These are phyloP conservation scores for Arvicanthis niloticus DNA, from an alignment of 2,113 vertebrate species.

Conservation along the genomic window DNA sequence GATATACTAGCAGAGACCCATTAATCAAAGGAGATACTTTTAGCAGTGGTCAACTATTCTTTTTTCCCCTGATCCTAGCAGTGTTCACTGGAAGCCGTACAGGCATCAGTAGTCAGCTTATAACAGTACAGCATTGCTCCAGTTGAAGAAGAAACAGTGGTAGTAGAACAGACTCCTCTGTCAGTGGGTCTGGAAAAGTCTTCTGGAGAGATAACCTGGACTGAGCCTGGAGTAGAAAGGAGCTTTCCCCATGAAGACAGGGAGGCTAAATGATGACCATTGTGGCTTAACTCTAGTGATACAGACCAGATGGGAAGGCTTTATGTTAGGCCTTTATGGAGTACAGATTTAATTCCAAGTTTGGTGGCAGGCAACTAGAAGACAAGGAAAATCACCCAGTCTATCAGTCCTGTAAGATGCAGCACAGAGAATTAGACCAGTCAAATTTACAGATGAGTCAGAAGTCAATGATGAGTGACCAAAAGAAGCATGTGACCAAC, in stretches of 20 bases:
- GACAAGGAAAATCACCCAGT: neutral
- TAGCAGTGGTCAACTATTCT: neutral
- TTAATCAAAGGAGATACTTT: neutral
- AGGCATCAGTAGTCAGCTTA: neutral
- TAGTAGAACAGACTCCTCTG: neutral
- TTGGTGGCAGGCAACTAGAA: neutral
- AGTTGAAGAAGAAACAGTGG: neutral
- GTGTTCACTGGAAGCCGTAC: neutral
- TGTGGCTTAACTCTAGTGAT: neutral
- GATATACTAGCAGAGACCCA: neutral
- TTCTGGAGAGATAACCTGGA: too few relatives aligned
- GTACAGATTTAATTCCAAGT: neutral
- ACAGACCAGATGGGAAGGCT: neutral
- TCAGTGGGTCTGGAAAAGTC: too few relatives aligned
- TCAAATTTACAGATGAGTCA: too few relatives aligned
- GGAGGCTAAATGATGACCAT: neutral
- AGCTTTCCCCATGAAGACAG: neutral
- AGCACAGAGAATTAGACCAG: too few relatives aligned
- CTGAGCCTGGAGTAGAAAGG: neutral
- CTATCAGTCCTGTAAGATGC: too few relatives aligned
- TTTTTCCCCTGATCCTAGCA: neutral
- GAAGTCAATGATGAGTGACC: too few relatives aligned
- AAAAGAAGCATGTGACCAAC: too few relatives aligned
- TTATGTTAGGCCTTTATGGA: neutral
- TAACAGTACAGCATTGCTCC: neutral